phyloP scores from a whole-genome alignment of 1,140 invertebrate genomes.

The Ostrea edulis region DNA sequence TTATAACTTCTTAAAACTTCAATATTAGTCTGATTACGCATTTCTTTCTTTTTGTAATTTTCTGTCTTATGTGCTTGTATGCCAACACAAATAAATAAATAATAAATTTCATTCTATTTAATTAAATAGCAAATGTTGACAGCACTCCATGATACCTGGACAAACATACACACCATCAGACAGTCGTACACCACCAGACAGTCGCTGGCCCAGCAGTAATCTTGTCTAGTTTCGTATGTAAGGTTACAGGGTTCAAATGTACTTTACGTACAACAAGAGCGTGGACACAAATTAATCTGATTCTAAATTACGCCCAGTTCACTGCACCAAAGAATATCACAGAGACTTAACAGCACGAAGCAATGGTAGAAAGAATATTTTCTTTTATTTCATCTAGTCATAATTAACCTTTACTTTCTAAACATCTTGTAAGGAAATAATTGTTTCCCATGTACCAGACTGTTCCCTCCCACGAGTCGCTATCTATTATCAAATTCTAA shows the following conservation, averaged over 20 bases:
- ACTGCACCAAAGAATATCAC: neutral
- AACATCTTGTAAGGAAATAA: neutral
- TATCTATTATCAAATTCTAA: neutral
- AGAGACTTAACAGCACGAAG: neutral
- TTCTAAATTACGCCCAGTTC: neutral
- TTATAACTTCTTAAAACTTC: no score
- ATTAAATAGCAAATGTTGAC: no score
- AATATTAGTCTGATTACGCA: no score
- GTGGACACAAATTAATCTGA: neutral
- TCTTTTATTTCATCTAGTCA: neutral
- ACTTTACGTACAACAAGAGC: neutral
- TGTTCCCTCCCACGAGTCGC: neutral
- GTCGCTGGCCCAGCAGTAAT: neutral
- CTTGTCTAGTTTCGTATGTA: neutral
- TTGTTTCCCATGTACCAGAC: neutral
- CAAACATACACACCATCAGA: neutral
- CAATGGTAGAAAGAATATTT: neutral
- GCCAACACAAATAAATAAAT: no score
- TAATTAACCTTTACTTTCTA: constrained; percentile 2
- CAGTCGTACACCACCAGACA: neutral
- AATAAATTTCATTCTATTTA: no score
- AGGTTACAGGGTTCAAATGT: neutral
- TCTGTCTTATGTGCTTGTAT: no score
- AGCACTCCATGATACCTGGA: no score
- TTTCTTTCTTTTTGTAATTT: no score